Conservation (phyloP, 2,797 vertebrate species). For the Labroides dimidiatus region DNA sequence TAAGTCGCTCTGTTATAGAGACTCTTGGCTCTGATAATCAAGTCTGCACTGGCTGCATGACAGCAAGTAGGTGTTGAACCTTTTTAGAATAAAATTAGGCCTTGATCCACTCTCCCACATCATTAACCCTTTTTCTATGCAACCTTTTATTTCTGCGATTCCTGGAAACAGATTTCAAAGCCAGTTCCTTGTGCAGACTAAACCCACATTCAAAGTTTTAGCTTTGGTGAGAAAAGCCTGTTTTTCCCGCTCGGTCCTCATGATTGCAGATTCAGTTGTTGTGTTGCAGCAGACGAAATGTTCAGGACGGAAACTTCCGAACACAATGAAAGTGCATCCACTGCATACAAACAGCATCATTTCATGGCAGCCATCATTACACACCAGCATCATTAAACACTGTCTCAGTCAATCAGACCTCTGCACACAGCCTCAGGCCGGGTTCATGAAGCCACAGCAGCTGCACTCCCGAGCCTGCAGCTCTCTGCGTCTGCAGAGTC, state of each 20-base stretch:
- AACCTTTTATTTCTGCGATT: constrained; percentile 29
- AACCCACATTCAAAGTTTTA: not conserved
- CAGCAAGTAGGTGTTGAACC: constrained; percentile 2
- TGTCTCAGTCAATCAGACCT: constrained; percentile 67
- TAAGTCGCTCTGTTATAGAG: not conserved
- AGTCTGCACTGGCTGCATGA: not conserved
- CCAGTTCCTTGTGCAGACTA: not conserved
- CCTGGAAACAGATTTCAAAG: constrained; percentile 11
- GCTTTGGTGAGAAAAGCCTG: not conserved
- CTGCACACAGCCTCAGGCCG: constrained; percentile 56
- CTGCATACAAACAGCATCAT: constrained; percentile 76
- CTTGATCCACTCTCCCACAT: constrained; percentile 30
- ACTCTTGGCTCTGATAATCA: constrained; percentile 22
- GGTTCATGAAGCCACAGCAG: constrained; percentile 39
- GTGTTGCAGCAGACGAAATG: constrained; percentile 17
- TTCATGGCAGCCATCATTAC: constrained; percentile 72
- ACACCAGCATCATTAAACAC: constrained; percentile 67
- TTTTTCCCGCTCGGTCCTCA: not conserved
- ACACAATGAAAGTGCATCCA: constrained; percentile 55
- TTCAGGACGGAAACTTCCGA: constrained; percentile 39
- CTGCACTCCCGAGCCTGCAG: constrained; percentile 40
- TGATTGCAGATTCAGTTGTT: not conserved
- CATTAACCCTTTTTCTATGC: constrained; percentile 36
- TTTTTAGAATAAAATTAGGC: constrained; percentile 18
- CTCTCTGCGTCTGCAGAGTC: constrained; percentile 27